Base-by-base conservation (phyloP, 2,888 invertebrate genomes). In the Lycaena phlaeas region DNA sequence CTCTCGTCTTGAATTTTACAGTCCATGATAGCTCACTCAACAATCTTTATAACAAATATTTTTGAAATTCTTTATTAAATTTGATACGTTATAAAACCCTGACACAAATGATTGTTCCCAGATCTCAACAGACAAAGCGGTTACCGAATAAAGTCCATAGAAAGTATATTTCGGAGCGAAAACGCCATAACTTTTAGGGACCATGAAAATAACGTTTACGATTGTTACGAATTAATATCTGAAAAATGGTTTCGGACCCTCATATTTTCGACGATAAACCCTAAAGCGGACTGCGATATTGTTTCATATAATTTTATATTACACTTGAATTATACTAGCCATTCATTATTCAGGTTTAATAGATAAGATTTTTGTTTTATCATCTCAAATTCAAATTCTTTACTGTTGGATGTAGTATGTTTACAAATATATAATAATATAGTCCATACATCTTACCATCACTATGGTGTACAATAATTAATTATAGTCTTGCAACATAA, bases 181-280 rank as follows among this genome's bases (percentile, higher is more conserved):
- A 69, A 57, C 58, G 64, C 61, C 48, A 67, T 78, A 76, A 78
- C 69, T 73, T 81, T 79, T 81, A 76, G 64, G 64, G 63, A 64
- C 68, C 66, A 69, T 78, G 73, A 77, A 76, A 71, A 65, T 71
- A 61, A 78, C 72, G 78, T 81, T 81, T 78, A 81, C 71, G 77
- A 75, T 76, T 81, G 77, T 79, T 76, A 70, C 66, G 65, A 78
- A 81, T 79, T 81, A 79, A 79, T 82, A 78, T 76, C 72, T 73
- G 75, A 77, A 76, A 77, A 77, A 78, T 68, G 72, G 64, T 59
- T 67, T 62, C 59, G 58, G 64, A 72, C 72, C 72, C 59, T 71
- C 65, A 63, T 75, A 72, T 68, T 64, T 77, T 65, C 63, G 48
- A 47, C 64, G 64, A 68, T 73, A 68, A 73, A 68, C 58, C 25